phyloP scores from a whole-genome alignment of 2,113 vertebrate species.

The Pyxicephalus adspersus region DNA sequence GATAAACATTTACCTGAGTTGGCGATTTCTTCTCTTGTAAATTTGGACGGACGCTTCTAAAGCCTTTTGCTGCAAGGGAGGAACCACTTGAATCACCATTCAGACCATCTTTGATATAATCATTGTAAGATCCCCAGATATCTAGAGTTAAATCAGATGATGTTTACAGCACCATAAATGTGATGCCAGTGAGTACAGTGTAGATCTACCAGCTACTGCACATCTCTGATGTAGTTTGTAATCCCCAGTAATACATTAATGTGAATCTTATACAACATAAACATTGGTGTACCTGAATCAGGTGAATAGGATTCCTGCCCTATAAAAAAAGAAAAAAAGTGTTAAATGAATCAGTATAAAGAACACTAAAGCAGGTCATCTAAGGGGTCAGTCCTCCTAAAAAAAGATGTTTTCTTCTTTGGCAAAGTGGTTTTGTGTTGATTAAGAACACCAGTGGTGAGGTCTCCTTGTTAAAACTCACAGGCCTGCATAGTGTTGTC shows the following conservation, averaged over 20 bases:
- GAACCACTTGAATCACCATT: conserved; percentile 88
- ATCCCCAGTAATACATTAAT: neutral
- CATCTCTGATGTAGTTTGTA: neutral
- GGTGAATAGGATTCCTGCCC: conserved; percentile 88
- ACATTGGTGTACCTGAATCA: conserved; percentile 85
- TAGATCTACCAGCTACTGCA: neutral
- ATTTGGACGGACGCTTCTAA: conserved; percentile 91
- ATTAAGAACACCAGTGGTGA: no score
- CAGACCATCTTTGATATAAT: conserved; percentile 80
- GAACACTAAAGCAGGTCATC: no score
- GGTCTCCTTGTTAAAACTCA: no score
- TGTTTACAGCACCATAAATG: conserved; percentile 12
- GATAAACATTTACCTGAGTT: conserved; percentile 78
- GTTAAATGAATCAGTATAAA: conserved; percentile 8
- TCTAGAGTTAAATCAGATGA: conserved; percentile 73
- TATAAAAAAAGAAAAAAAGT: conserved; percentile 68
- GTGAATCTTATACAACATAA: conserved; percentile 31
- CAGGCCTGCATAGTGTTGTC: no score
- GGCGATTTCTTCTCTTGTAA: conserved; percentile 92
- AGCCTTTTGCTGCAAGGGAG: conserved; percentile 94
- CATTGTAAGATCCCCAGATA: conserved; percentile 87
- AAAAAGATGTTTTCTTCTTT: no score
- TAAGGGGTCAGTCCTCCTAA: no score
- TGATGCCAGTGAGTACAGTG: neutral
- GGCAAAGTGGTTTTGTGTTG: no score